phyloP scores from a whole-genome alignment of 2,888 invertebrate genomes.

The Adineta ricciae region DNA sequence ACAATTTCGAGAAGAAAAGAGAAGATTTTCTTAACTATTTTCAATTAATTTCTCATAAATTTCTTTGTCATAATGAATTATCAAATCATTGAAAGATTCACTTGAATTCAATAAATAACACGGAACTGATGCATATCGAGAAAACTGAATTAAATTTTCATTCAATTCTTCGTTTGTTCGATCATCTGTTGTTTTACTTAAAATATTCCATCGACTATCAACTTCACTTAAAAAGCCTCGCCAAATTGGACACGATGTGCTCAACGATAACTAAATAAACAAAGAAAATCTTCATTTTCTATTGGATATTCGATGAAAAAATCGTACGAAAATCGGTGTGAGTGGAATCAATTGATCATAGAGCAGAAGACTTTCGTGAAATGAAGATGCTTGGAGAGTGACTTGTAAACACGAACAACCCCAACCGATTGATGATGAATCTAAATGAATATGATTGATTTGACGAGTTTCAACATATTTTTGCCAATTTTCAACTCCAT shows the following conservation, averaged over 20 bases:
- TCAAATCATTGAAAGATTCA: slow-evolving; percentile 83
- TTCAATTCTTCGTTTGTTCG: slow-evolving; percentile 71
- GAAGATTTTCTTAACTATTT: slow-evolving; percentile 81
- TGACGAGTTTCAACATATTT: not conserved
- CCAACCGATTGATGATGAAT: slow-evolving; percentile 99
- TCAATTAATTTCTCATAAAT: slow-evolving; percentile 71
- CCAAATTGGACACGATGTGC: slow-evolving; percentile 88
- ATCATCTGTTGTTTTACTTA: slow-evolving; percentile 87
- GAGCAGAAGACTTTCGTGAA: slow-evolving; percentile 81
- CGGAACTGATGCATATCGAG: slow-evolving; percentile 92
- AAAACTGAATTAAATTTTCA: slow-evolving; percentile 53
- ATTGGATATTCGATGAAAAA: not conserved
- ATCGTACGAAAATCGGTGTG: slow-evolving; percentile 72
- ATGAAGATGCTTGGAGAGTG: slow-evolving; percentile 73
- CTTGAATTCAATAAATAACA: slow-evolving; percentile 77
- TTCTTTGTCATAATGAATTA: slow-evolving; percentile 70
- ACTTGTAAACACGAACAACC: slow-evolving; percentile 92
- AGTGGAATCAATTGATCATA: slow-evolving; percentile 93
- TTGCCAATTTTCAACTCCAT: slow-evolving; percentile 33
- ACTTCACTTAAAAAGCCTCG: slow-evolving; percentile 85
- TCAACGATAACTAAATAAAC: slow-evolving; percentile 68
- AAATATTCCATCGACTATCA: slow-evolving; percentile 95
- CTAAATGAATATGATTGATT: slow-evolving; percentile 58
- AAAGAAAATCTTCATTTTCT: no score
- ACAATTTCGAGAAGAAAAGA: no score